Percentiles rank a stretch among this genome's conserved stretches.
Evolutionary conservation across 2,797 vertebrate genomes (phyloP).

Genomic region (Scolopax rusticola): DNA sequence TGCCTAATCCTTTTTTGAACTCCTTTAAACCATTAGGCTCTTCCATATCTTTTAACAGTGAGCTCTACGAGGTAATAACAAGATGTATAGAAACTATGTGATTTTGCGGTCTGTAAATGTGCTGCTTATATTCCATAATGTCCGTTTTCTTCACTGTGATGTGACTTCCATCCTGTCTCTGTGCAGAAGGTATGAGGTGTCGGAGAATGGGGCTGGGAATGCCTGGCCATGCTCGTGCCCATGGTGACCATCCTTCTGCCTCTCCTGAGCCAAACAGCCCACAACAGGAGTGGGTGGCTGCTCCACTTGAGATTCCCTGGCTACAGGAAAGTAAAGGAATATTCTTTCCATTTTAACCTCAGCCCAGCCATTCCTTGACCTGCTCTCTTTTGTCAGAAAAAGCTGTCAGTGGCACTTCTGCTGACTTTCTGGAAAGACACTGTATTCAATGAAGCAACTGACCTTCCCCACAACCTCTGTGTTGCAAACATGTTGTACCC

Average conservation of each 20-base stretch:
- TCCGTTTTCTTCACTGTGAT: neutral
- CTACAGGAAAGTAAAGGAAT: neutral
- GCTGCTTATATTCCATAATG: neutral
- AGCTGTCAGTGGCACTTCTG: neutral
- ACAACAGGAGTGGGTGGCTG: neutral
- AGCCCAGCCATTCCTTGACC: neutral
- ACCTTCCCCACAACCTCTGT: neutral
- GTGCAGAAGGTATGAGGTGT: neutral
- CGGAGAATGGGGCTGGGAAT: rapidly evolving
- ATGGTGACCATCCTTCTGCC: neutral
- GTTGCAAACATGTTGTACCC: neutral
- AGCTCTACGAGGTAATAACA: neutral
- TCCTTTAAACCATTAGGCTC: neutral
- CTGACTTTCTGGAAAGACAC: neutral
- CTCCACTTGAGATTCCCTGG: neutral
- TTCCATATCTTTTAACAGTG: neutral
- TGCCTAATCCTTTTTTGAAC: neutral
- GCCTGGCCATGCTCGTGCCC: neutral
- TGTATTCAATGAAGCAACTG: neutral
- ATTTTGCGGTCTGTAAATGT: neutral
- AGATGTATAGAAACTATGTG: neutral
- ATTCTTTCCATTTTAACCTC: neutral
- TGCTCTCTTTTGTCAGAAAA: neutral
- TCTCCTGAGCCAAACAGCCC: neutral
- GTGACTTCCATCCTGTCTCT: neutral